Evolutionary conservation across 2,888 invertebrate genomes (phyloP).

Genomic region (Clusia tigrina): DNA sequence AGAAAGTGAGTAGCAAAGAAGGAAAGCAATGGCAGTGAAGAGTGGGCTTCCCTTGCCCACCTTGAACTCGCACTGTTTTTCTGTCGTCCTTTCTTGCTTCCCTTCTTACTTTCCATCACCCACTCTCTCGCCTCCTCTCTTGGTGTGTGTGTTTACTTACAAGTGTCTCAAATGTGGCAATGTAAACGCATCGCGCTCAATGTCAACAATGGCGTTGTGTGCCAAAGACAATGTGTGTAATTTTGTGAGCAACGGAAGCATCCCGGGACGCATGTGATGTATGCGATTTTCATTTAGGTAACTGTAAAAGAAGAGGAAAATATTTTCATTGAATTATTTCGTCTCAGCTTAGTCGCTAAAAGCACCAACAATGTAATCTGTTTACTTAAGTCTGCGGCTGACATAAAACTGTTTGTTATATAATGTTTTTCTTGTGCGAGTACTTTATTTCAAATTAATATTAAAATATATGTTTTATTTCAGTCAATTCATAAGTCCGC

Average conservation of each 20-base stretch:
- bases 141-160: slow-evolving; percentile 61
- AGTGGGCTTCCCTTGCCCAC: slow-evolving; percentile 4
- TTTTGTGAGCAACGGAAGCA: slow-evolving; percentile 60
- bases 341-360: too few species aligned
- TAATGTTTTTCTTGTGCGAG: too few species aligned
- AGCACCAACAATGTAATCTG: too few species aligned
- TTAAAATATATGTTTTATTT: too few species aligned
- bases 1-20: neutral
- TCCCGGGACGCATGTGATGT: slow-evolving; percentile 50
- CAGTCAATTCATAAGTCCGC: too few species aligned
- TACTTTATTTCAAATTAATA: too few species aligned
- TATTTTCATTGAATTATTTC: too few species aligned
- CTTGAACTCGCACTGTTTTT: neutral
- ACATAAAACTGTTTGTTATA: too few species aligned
- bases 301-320: slow-evolving; percentile 40
- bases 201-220: slow-evolving; percentile 61
- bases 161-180: slow-evolving; percentile 63
- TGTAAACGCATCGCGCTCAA: slow-evolving; percentile 57
- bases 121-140: neutral
- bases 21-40: neutral
- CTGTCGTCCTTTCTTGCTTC: neutral
- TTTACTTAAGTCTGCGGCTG: too few species aligned
- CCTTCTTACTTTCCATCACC: neutral
- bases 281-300: slow-evolving; percentile 65
- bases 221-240: slow-evolving; percentile 66